These are phyloP conservation scores for Melieria omissa DNA, from an alignment of 2,888 invertebrate genomes.

Conservation along the genomic window DNA sequence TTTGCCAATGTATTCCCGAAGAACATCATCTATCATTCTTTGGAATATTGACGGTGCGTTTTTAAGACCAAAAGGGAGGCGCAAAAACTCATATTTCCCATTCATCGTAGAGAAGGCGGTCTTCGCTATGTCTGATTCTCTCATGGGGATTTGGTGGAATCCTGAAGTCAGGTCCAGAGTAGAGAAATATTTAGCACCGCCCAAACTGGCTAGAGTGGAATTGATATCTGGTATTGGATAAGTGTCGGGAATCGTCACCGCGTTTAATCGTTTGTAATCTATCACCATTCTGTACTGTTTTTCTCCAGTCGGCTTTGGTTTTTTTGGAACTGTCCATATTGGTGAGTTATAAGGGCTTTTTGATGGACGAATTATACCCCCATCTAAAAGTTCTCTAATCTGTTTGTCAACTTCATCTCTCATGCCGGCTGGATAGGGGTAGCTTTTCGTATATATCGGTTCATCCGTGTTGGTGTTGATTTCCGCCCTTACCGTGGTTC, in stretches of 20 bases:
- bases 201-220: slow-evolving; percentile 42
- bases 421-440: slow-evolving; percentile 54
- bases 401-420: slow-evolving; percentile 49
- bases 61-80: slow-evolving; percentile 36
- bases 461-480: slow-evolving; percentile 51
- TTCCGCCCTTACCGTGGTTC: slow-evolving; percentile 50
- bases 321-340: slow-evolving; percentile 47
- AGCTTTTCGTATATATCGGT: slow-evolving; percentile 56
- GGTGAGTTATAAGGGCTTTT: slow-evolving; percentile 51
- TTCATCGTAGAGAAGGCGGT: slow-evolving; percentile 44
- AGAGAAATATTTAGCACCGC: slow-evolving; percentile 44
- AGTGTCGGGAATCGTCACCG: slow-evolving; percentile 43
- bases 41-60: slow-evolving; percentile 40
- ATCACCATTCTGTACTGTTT: slow-evolving; percentile 45
- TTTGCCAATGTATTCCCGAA: slow-evolving; percentile 18
- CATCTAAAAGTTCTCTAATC: slow-evolving; percentile 51
- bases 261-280: slow-evolving; percentile 45
- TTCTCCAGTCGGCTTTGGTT: slow-evolving; percentile 40
- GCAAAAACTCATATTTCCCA: slow-evolving; percentile 40
- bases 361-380: slow-evolving; percentile 52
- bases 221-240: slow-evolving; percentile 45
- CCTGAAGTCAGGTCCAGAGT: slow-evolving; percentile 45
- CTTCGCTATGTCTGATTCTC: slow-evolving; percentile 40
- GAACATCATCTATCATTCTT: slow-evolving; percentile 35
- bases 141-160: slow-evolving; percentile 48